Evolutionary conservation across 2,113 vertebrate genomes (phyloP), one percentile per base, ranked within the genome.

Genomic region (Saguinus imperator): DNA sequence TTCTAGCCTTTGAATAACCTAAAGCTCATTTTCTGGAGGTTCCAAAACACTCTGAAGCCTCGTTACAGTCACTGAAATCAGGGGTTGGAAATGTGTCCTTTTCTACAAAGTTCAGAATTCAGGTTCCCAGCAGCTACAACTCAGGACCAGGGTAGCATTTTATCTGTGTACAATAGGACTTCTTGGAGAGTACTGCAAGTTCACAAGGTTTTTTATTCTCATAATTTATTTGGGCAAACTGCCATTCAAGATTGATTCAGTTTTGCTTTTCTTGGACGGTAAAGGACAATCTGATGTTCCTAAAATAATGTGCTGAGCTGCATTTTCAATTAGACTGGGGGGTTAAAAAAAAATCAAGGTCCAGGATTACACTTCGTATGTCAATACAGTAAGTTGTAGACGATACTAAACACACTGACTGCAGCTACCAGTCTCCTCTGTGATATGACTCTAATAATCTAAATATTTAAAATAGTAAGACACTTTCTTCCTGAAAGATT

Each of bases 181-280:
- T 96, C n/a, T 35, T 87, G 17, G 61, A 61, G 13, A 40, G 9
- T 43, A 45, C 3, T 55, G 1, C 14, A 93, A 89, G 27, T 8
- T 58, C 80, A 81, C 29, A 35, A 88, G 16, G 18, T 57, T 89
- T 96, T 73, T 89, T 52, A 66, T 68, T 79, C 66, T 79, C 23
- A 94, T 58, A 94, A 95, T 88, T 61, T 82, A 94, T n/a, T 77
- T 86, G 23, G 94, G 40, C 43, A 97, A 89, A 89, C 0, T 89
- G 86, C 12, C 25, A 55, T 89, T 40, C 40, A 92, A 95, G 57
- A 86, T 18, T 75, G 43, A 91, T 72, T 5, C 17, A 75, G 25
- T 88, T 91, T 95, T 94, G 3, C 13, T 83, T 58, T 52, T 55
- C 68, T 35, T 21, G 21, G 84, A 43, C 32, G 11, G 48, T 23